A percentile compares a stretch with the other conserved stretches of the same genome.
Evolutionary conservation across 1,140 invertebrate species (phyloP).

Genomic region (Drosophila kohkoa): DNA sequence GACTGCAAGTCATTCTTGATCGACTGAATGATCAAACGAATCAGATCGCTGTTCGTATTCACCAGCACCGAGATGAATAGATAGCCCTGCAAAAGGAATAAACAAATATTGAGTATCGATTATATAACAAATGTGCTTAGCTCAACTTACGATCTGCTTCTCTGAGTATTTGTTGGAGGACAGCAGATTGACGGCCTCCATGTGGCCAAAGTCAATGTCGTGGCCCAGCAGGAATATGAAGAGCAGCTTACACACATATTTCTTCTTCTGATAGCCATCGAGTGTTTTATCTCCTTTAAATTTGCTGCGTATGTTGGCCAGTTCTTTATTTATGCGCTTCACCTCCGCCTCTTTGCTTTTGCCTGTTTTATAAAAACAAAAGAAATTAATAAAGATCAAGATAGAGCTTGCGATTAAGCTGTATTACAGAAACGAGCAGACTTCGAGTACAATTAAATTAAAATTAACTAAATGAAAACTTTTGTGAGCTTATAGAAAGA

Average conservation of each 20-base stretch:
- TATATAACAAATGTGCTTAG: background rate
- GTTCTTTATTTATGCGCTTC: conserved; percentile 99
- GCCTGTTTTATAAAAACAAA: conserved; percentile 86
- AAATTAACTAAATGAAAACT: too few species aligned
- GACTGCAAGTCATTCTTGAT: conserved; percentile 99
- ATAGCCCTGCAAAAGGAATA: conserved; percentile 92
- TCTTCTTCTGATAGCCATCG: conserved; percentile 99
- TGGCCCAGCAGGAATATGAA: conserved; percentile 99
- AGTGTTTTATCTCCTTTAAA: conserved; percentile 99
- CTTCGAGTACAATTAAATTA: too few species aligned
- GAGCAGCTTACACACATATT: conserved; percentile 99
- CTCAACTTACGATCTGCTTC: conserved; percentile 98
- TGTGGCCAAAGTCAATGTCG: conserved; percentile 99
- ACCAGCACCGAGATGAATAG: conserved; percentile 99
- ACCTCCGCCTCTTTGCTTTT: conserved; percentile 99
- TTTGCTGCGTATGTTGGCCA: conserved; percentile 99
- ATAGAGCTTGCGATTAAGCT: too few species aligned
- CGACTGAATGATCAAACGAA: conserved; percentile 99
- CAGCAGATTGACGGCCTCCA: conserved; percentile 99
- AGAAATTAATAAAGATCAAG: too few species aligned
- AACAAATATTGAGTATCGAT: background rate
- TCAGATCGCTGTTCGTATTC: conserved; percentile 99
- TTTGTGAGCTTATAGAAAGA: too few species aligned
- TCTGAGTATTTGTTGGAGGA: conserved; percentile 99
- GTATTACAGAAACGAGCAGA: too few species aligned